Percentiles rank a stretch among this genome's conserved stretches.
phyloP scores from a whole-genome alignment of 2,888 invertebrate genomes.

The Papilio protenor region DNA sequence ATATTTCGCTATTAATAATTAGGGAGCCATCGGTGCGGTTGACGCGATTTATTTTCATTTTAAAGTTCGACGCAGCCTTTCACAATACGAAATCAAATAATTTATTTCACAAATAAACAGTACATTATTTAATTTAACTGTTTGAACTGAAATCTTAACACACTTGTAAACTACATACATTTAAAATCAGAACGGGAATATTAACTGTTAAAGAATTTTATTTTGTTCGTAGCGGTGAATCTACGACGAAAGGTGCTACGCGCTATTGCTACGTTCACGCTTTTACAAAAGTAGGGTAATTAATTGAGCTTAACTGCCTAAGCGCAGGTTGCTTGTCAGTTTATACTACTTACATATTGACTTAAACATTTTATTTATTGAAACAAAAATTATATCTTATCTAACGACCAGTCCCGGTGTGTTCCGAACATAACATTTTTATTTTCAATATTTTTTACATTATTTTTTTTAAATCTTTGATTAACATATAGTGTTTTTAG shows the following conservation, averaged over 20 bases:
- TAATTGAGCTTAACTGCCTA: slow-evolving; percentile 2
- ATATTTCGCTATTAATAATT: slow-evolving; percentile 78
- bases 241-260: slow-evolving; percentile 16
- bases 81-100: slow-evolving; percentile 5
- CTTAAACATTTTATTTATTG: too few species aligned
- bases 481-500: too few species aligned
- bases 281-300: not conserved
- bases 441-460: too few species aligned
- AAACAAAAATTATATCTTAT: too few species aligned
- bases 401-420: too few species aligned
- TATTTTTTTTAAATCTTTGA: too few species aligned
- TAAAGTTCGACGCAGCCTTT: slow-evolving; percentile 49
- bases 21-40: slow-evolving; percentile 60
- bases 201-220: not conserved
- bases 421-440: too few species aligned
- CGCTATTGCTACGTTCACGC: not conserved
- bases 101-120: not conserved
- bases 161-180: not conserved
- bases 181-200: not conserved
- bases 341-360: not conserved
- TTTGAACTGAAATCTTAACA: not conserved
- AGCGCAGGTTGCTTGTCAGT: not conserved
- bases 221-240: not conserved
- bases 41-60: slow-evolving; percentile 69
- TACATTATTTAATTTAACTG: not conserved